Evolutionary conservation across 2,113 vertebrate genomes (phyloP).

Genomic region (Aptenodytes forsteri): DNA sequence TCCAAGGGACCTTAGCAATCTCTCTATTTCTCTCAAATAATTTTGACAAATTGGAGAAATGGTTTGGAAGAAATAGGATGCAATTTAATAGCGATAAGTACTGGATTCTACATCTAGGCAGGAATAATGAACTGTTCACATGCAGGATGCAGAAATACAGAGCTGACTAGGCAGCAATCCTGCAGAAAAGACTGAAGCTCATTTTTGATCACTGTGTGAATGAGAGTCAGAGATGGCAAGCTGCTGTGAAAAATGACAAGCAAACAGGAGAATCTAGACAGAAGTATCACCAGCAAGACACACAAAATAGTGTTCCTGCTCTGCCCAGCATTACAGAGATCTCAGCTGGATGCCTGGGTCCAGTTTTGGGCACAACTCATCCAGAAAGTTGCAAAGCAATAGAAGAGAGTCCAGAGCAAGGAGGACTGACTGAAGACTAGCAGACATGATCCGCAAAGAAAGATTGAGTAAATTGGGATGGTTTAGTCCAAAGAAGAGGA

Average conservation of each 20-base stretch:
- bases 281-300: background rate
- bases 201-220: background rate
- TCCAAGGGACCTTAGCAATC: background rate
- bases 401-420: background rate
- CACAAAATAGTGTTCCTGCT: background rate
- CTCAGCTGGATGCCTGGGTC: background rate
- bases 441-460: background rate
- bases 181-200: background rate
- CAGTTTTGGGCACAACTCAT: background rate
- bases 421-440: background rate
- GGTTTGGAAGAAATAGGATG: constrained; percentile 48
- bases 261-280: background rate
- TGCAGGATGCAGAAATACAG: background rate
- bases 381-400: background rate
- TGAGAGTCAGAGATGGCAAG: background rate
- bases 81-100: constrained; percentile 28
- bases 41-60: constrained; percentile 51
- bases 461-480: background rate
- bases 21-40: background rate
- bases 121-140: constrained; percentile 28
- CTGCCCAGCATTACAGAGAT: background rate
- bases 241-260: background rate
- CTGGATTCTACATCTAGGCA: background rate
- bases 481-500: background rate
- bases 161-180: background rate